phyloP scores from a whole-genome alignment of 2,113 vertebrate species.

The Casuarius casuarius region DNA sequence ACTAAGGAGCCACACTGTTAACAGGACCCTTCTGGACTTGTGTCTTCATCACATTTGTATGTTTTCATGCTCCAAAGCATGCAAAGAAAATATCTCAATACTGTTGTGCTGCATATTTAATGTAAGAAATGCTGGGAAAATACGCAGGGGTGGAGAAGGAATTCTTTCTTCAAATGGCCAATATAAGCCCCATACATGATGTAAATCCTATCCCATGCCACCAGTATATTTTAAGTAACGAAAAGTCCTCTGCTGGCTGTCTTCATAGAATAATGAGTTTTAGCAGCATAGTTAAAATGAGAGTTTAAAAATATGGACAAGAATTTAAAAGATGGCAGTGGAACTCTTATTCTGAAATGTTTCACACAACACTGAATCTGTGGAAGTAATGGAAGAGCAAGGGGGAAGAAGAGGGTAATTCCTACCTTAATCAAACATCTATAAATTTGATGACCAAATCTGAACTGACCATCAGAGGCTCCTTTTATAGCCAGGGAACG shows the following conservation, averaged over 20 bases:
- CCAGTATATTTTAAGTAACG: background rate
- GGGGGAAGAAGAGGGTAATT: background rate
- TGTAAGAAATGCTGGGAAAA: background rate
- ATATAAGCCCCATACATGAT: background rate
- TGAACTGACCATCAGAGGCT: background rate
- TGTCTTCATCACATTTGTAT: background rate
- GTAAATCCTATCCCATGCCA: background rate
- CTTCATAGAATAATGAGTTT: background rate
- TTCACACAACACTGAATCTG: background rate
- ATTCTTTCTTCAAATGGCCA: background rate
- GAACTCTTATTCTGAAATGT: background rate
- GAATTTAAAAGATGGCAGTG: background rate
- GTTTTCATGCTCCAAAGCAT: background rate
- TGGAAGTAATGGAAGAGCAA: background rate
- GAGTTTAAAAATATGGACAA: background rate
- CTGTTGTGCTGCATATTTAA: background rate
- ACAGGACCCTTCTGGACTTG: background rate
- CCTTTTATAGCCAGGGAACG: background rate
- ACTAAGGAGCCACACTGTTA: background rate
- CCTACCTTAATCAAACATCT: background rate
- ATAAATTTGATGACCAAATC: background rate
- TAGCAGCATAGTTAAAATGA: background rate
- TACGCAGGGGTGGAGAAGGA: background rate
- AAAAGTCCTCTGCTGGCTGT: background rate
- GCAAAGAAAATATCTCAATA: background rate